phyloP scores from a whole-genome alignment of 37 sponge, comb jelly and placozoan genomes.

The Ephydatia muelleri region DNA sequence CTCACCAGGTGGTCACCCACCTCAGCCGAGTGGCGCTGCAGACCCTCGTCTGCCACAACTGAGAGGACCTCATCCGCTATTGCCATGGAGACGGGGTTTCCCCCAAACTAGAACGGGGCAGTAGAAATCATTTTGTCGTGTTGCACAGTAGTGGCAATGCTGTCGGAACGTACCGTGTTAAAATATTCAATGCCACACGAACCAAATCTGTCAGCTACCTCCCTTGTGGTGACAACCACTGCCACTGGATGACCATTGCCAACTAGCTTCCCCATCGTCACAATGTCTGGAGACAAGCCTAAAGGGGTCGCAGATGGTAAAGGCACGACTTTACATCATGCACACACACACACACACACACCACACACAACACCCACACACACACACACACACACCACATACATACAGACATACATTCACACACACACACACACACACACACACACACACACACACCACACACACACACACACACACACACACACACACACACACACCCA shows the following conservation, averaged over 20 bases:
- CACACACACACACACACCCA: constrained; percentile 17
- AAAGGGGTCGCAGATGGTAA: neutral
- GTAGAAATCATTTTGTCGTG: neutral
- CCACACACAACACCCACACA: too few species aligned
- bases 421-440: constrained; percentile 43
- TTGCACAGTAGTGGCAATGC: too few species aligned
- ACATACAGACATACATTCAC: constrained; percentile 29
- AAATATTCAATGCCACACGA: constrained; percentile 51
- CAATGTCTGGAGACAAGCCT: constrained; percentile 81
- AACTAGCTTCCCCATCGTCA: constrained; percentile 85
- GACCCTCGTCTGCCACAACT: constrained; percentile 65
- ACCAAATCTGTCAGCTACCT: constrained; percentile 66
- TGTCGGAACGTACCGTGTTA: constrained; percentile 75
- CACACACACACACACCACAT: constrained; percentile 28
- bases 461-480: constrained; percentile 31
- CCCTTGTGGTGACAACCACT: constrained; percentile 80
- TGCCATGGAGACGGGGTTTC: constrained; percentile 89
- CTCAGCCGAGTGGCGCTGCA: constrained; percentile 57
- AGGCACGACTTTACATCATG: too few species aligned
- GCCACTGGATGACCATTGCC: constrained; percentile 89
- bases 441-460: too few species aligned
- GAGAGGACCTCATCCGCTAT: constrained; percentile 72
- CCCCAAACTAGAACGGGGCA: constrained; percentile 64
- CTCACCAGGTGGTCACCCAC: constrained; percentile 62
- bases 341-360: constrained; percentile 14